Conservation (phyloP, 2,888 invertebrate genomes). For the Eupeodes luniger region DNA sequence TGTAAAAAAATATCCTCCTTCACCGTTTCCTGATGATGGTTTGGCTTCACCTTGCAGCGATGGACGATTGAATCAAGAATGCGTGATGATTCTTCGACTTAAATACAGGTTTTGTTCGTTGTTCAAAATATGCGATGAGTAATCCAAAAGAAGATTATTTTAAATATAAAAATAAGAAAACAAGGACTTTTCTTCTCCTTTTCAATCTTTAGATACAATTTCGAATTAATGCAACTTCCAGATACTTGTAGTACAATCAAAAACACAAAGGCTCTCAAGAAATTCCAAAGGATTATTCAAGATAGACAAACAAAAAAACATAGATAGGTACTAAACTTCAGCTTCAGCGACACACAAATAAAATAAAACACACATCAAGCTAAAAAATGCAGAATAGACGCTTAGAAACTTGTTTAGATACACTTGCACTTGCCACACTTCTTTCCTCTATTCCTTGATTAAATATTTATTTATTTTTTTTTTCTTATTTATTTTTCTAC, state of each 20-base stretch:
- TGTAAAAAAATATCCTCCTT: conserved; percentile 45
- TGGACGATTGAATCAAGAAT: conserved; percentile 10
- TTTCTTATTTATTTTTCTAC: no score
- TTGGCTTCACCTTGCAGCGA: conserved; percentile 47
- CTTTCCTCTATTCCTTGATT: conserved; percentile 45
- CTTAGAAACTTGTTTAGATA: conserved; percentile 79
- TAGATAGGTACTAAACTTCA: neutral
- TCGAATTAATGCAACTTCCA: conserved; percentile 6
- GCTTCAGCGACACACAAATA: conserved; percentile 6
- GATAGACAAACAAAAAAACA: neutral
- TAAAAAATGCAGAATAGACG: conserved; percentile 58
- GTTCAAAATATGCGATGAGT: conserved; percentile 59
- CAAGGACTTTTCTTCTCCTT: conserved; percentile 46
- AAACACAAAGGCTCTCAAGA: neutral
- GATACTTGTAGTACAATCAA: conserved; percentile 33
- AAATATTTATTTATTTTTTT: conserved; percentile 27
- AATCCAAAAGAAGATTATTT: conserved; percentile 53
- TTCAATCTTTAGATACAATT: neutral
- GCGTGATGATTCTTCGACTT: conserved; percentile 17
- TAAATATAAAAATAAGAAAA: neutral
- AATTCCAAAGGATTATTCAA: conserved; percentile 51
- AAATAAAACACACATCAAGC: conserved; percentile 23
- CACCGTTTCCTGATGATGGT: conserved; percentile 30
- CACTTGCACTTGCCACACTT: conserved; percentile 76
- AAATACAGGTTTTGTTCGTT: conserved; percentile 64